Percentiles rank a stretch among this genome's conserved stretches.
Conservation (phyloP, 2,888 invertebrate species). For the Rotaria macrura region DNA sequence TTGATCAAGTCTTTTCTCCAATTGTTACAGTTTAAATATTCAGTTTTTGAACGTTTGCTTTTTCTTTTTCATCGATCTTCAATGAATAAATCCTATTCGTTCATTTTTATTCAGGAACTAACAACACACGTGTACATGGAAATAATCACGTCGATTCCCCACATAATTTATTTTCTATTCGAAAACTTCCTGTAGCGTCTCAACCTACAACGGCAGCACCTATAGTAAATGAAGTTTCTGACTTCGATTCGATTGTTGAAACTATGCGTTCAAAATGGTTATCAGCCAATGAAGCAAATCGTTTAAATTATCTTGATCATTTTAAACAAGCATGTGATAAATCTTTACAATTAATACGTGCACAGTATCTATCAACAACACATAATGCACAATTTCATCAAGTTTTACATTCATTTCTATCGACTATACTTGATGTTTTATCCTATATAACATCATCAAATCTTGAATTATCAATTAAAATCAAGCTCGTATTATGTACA, state of each 20-base stretch:
- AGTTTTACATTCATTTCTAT: not conserved
- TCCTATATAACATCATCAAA: not conserved
- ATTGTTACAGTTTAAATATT: too few relatives aligned
- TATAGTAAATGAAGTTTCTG: not conserved
- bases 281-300: not conserved
- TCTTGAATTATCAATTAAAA: not conserved
- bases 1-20: too few relatives aligned
- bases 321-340: slow-evolving; percentile 8
- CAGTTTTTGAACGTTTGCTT: too few relatives aligned
- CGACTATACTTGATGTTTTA: not conserved
- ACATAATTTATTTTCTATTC: not conserved
- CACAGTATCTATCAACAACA: not conserved
- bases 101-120: not conserved
- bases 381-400: not conserved
- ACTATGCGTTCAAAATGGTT: not conserved
- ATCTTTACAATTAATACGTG: not conserved
- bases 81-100: too few relatives aligned
- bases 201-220: not conserved
- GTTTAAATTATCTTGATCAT: not conserved
- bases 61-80: too few relatives aligned
- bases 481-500: not conserved
- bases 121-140: too few relatives aligned
- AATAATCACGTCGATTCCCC: not conserved
- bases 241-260: not conserved
- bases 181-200: not conserved